Percentiles rank a stretch among this genome's conserved stretches.
These are phyloP conservation scores for Bradypus variegatus DNA, from an alignment of 2,797 vertebrate genomes.

Conservation along the genomic window DNA sequence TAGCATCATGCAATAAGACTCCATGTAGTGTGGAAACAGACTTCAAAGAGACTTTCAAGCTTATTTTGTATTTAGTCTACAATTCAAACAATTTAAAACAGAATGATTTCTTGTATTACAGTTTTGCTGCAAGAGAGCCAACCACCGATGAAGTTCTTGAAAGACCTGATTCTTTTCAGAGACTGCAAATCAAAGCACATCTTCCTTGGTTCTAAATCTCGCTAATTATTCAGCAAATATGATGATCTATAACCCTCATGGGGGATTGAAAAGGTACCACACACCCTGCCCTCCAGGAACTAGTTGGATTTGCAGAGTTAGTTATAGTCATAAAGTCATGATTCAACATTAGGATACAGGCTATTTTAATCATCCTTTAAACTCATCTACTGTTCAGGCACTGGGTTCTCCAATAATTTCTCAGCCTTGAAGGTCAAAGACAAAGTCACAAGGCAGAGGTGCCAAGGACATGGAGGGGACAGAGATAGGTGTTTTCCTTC, in stretches of 20 bases:
- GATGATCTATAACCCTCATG: not conserved
- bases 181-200: not conserved
- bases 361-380: not conserved
- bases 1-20: not conserved
- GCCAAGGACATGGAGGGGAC: not conserved
- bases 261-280: not conserved
- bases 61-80: constrained; percentile 22
- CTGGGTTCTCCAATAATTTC: not conserved
- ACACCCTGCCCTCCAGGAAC: not conserved
- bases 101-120: not conserved
- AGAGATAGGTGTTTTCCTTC: not conserved
- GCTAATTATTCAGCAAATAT: not conserved
- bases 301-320: not conserved
- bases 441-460: not conserved
- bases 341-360: not conserved
- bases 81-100: constrained; percentile 29
- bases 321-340: not conserved
- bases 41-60: not conserved
- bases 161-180: not conserved
- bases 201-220: not conserved
- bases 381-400: not conserved
- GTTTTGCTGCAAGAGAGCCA: not conserved
- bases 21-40: not conserved
- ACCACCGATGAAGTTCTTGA: not conserved
- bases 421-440: not conserved